A percentile compares a stretch with the other conserved stretches of the same genome.
These are phyloP conservation scores for Synergus japonicus DNA, from an alignment of 2,888 invertebrate species.

Conservation along the genomic window DNA sequence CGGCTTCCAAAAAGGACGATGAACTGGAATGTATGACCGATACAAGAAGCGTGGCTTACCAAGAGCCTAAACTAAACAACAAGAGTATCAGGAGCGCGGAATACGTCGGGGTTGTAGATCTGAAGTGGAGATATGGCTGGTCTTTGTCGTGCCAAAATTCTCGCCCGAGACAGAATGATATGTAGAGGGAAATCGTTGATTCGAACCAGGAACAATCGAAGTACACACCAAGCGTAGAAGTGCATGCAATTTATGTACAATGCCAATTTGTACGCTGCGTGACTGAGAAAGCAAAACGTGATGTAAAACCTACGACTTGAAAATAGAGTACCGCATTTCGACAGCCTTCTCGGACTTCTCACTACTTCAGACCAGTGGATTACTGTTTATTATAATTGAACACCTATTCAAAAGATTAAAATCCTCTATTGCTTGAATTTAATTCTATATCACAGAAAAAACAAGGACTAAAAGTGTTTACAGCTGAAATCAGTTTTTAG, in stretches of 20 bases:
- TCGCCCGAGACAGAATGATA: conserved; percentile 45
- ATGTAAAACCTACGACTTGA: background rate
- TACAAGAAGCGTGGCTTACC: conserved; percentile 61
- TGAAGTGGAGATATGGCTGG: conserved; percentile 67
- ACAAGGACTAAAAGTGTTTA: no score
- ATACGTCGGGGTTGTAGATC: conserved; percentile 61
- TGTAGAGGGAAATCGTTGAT: conserved; percentile 40
- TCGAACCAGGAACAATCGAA: conserved; percentile 39
- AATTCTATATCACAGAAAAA: no score
- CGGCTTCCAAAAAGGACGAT: conserved; percentile 63
- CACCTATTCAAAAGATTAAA: no score
- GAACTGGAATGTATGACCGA: conserved; percentile 65
- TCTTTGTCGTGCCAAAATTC: conserved; percentile 72
- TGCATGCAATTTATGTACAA: conserved; percentile 35
- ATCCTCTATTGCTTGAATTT: no score
- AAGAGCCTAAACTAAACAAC: conserved; percentile 51
- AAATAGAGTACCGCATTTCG: conserved; percentile 6
- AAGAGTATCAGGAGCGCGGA: conserved; percentile 36
- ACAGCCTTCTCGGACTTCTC: background rate
- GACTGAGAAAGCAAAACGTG: conserved; percentile 22
- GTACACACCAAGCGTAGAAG: conserved; percentile 34
- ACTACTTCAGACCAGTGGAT: background rate
- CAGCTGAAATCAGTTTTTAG: no score
- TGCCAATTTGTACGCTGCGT: conserved; percentile 32
- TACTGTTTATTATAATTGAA: no score